Percentiles rank a stretch among this genome's conserved stretches.
phyloP scores from a whole-genome alignment of 2,797 vertebrate species.

The Sciurus vulgaris region DNA sequence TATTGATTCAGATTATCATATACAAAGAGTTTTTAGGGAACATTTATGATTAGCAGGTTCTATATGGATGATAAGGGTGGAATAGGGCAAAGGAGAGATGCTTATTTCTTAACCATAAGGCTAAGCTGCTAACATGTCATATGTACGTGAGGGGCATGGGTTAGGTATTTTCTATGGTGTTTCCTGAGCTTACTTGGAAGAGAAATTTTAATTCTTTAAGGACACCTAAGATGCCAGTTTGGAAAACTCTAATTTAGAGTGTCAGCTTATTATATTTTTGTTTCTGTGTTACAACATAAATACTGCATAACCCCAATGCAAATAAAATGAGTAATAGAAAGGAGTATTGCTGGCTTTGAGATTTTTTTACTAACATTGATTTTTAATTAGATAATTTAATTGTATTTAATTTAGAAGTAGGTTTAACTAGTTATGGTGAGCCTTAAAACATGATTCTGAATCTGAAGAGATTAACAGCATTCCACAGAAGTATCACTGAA shows the following conservation, averaged over 20 bases:
- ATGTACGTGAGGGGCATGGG: background rate
- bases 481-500: constrained; percentile 47
- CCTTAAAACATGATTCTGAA: constrained; percentile 61
- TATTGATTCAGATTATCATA: constrained; percentile 41
- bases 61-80: background rate
- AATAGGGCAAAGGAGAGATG: background rate
- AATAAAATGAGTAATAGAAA: constrained; percentile 63
- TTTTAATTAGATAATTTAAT: constrained; percentile 59
- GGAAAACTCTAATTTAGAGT: constrained; percentile 37
- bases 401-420: constrained; percentile 66
- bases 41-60: constrained; percentile 26
- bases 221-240: constrained; percentile 22
- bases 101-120: constrained; percentile 42
- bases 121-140: constrained; percentile 28
- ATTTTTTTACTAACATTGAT: constrained; percentile 61
- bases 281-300: constrained; percentile 56
- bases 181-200: constrained; percentile 40
- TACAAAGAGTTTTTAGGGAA: constrained; percentile 47
- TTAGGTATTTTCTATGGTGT: constrained; percentile 49
- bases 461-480: constrained; percentile 56
- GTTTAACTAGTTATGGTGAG: constrained; percentile 61
- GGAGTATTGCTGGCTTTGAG: constrained; percentile 41
- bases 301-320: constrained; percentile 57
- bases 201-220: constrained; percentile 62
- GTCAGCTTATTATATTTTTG: constrained; percentile 69